Conservation (phyloP, 2,888 invertebrate species). For the Ditula angustiorana region DNA sequence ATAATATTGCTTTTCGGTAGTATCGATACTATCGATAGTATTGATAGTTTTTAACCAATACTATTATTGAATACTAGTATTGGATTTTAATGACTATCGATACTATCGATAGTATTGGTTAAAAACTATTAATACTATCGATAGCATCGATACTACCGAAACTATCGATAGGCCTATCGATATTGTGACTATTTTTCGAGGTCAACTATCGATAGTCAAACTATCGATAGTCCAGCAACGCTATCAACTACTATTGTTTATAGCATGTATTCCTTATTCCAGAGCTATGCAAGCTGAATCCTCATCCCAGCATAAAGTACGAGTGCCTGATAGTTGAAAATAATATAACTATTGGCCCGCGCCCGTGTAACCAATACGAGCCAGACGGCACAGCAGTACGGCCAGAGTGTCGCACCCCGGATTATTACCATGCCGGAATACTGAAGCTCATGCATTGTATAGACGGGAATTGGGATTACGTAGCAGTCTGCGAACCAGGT, state of each 20-base stretch:
- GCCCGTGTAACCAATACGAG: not conserved
- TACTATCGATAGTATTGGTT: no score
- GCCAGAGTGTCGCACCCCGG: not conserved
- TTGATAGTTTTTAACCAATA: no score
- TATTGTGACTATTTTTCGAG: no score
- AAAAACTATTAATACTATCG: no score
- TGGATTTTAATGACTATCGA: no score
- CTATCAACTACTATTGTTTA: no score
- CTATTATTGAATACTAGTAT: no score
- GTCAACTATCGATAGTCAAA: no score
- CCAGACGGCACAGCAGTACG: not conserved
- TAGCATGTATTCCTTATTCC: not conserved
- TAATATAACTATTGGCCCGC: not conserved
- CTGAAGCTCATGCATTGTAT: not conserved
- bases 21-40: no score
- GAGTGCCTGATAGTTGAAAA: not conserved
- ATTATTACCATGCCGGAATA: not conserved
- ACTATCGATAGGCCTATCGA: no score
- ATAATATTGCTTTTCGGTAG: no score
- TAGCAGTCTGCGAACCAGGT: not conserved
- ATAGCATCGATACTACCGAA: no score
- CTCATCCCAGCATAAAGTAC: not conserved
- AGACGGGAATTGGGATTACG: not conserved
- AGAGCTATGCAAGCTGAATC: constrained; percentile 3
- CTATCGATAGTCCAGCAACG: not conserved